Conservation (phyloP, 2,113 vertebrate genomes). For the Trochalopteron elliotii region DNA sequence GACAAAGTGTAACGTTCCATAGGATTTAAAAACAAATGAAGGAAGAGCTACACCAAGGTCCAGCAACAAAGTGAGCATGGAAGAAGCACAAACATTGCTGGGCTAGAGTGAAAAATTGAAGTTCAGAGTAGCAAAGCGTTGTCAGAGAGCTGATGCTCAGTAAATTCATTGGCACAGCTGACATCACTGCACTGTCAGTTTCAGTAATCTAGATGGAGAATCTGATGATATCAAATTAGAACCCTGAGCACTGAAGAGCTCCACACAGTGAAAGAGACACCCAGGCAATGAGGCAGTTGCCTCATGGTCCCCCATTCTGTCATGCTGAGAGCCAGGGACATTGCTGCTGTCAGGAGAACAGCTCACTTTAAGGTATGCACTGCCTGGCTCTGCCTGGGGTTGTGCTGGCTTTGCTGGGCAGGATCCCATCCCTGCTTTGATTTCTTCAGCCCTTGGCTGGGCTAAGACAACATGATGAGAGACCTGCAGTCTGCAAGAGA, state of each 20-base stretch:
- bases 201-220: not conserved
- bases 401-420: not conserved
- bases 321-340: not conserved
- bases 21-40: not conserved
- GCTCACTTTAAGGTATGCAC: not conserved
- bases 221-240: too few species aligned
- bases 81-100: not conserved
- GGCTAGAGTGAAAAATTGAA: not conserved
- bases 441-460: not conserved
- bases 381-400: not conserved
- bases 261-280: not conserved
- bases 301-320: rapidly evolving
- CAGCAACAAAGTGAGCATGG: not conserved
- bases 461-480: not conserved
- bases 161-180: not conserved
- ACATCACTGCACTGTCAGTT: not conserved
- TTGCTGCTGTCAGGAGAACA: not conserved
- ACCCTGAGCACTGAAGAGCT: not conserved
- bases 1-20: not conserved
- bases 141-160: not conserved
- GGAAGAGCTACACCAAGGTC: not conserved
- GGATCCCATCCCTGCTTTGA: not conserved
- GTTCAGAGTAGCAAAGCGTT: not conserved
- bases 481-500: not conserved
- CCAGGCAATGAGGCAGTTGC: not conserved